A percentile compares a stretch with the other conserved stretches of the same genome.
These are phyloP conservation scores for Eucriotettix oculatus DNA, from an alignment of 2,888 invertebrate species.

Conservation along the genomic window DNA sequence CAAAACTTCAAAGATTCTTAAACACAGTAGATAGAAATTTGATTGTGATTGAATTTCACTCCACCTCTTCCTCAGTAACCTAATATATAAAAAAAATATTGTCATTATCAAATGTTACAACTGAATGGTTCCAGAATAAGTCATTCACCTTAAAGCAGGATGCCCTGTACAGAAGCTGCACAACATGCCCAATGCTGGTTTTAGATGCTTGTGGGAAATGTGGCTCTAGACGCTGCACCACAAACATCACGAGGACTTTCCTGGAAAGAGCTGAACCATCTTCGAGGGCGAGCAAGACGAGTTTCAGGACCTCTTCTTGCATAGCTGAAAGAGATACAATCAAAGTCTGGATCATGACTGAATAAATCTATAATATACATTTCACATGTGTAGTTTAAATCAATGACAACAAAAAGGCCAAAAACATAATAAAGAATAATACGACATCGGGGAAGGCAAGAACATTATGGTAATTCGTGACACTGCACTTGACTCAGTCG, in stretches of 20 bases:
- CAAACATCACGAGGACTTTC: constrained; percentile 95
- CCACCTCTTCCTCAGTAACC: too few relatives aligned
- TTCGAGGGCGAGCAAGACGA: constrained; percentile 84
- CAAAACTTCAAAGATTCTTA: too few relatives aligned
- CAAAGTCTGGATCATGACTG: neutral
- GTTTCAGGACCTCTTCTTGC: constrained; percentile 95
- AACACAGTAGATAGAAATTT: too few relatives aligned
- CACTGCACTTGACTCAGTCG: neutral
- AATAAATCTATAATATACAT: too few relatives aligned
- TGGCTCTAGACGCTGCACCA: constrained; percentile 88
- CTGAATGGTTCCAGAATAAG: too few relatives aligned
- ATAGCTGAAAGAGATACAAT: constrained; percentile 43
- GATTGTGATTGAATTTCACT: too few relatives aligned
- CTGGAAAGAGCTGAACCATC: constrained; percentile 88
- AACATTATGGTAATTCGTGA: neutral
- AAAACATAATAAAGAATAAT: neutral
- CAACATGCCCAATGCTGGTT: constrained; percentile 97
- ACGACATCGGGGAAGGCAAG: neutral
- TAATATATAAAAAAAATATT: too few relatives aligned
- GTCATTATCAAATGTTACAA: too few relatives aligned
- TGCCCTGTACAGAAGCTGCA: constrained; percentile 91
- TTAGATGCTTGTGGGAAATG: constrained; percentile 95
- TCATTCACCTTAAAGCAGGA: constrained; percentile 84
- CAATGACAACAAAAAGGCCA: neutral
- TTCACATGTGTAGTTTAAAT: neutral